Conservation (phyloP, 2,888 invertebrate genomes). For the Embidobia sp. region DNA sequence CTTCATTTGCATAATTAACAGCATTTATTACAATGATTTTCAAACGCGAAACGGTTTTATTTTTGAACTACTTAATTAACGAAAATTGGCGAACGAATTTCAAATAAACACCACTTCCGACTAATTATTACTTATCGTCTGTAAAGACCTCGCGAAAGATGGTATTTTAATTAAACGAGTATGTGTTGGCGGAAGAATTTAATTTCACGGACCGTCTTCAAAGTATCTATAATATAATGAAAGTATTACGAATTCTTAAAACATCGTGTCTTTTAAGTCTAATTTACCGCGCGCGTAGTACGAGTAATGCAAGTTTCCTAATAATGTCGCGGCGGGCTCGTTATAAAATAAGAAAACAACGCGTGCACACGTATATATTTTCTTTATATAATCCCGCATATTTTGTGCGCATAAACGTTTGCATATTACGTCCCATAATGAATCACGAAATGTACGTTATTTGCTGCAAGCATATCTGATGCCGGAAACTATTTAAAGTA, state of each 20-base stretch:
- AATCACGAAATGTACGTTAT: slow-evolving; percentile 18
- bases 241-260: slow-evolving; percentile 5
- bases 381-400: slow-evolving; percentile 15
- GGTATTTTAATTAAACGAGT: no score
- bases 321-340: slow-evolving; percentile 9
- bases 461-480: slow-evolving; percentile 17
- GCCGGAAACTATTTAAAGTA: slow-evolving; percentile 24
- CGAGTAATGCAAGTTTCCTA: slow-evolving; percentile 12
- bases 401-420: slow-evolving; percentile 9
- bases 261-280: slow-evolving; percentile 13
- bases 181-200: no score
- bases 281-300: slow-evolving; percentile 14
- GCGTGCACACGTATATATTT: slow-evolving; percentile 1
- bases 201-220: slow-evolving; percentile 9
- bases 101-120: no score
- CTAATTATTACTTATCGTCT: no score
- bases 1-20: no score
- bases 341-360: slow-evolving; percentile 3
- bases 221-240: slow-evolving; percentile 4
- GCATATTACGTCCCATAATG: slow-evolving; percentile 14
- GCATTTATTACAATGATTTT: no score
- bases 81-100: no score
- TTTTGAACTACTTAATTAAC: no score
- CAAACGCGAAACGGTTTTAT: no score
- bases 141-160: no score